Base-by-base conservation (phyloP, 2,113 vertebrate species). In the Planiliza haematocheilus region DNA sequence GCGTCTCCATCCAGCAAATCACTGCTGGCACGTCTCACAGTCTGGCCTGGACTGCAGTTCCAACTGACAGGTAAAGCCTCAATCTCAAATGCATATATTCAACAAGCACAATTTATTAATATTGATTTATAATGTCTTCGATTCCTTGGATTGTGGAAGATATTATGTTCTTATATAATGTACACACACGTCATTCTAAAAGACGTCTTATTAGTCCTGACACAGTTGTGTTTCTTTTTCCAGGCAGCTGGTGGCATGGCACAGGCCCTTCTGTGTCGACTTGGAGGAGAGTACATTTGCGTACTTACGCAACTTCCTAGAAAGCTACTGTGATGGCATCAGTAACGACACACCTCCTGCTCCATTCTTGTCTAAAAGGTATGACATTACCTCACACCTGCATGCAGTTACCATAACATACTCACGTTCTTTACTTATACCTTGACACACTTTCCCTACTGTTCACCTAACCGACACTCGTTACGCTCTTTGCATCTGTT, bases 231-330 rank as follows among this genome's bases (percentile, higher is more conserved):
- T 45, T 61, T 63, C 61, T 66, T 66, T 59, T 88, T 57, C 45
- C 82, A 97, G 96, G 61, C 98, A 99, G 85, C 94, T 99, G 76
- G 98, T 99, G 77, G 98, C 97, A 0, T 99, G 98, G 97, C 97
- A 99, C 85, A 93, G 97, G 70, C 97, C 97, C 38, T 99, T 98
- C 69, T 99, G 97, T 59, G 97, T 99, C 0, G 98, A 99, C 86
- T 93, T 99, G 70, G 97, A 99, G 84, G 98, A 99, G 90, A 99
- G 97, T 73, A 99, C 98, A 2, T 99, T 99, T 85, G 94, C 96
- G 0, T 98, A 98, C 74, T 91, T 99, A 16, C 95, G 97, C 66
- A 97, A 95, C 78, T 99, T 99, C 83, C 93, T 99, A 1, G 97
- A 99, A 87, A 94, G 95, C 87, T 99, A 99, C 89, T 99, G 96